phyloP scores from a whole-genome alignment of 2,888 invertebrate species.

The Clitarchus hookeri region DNA sequence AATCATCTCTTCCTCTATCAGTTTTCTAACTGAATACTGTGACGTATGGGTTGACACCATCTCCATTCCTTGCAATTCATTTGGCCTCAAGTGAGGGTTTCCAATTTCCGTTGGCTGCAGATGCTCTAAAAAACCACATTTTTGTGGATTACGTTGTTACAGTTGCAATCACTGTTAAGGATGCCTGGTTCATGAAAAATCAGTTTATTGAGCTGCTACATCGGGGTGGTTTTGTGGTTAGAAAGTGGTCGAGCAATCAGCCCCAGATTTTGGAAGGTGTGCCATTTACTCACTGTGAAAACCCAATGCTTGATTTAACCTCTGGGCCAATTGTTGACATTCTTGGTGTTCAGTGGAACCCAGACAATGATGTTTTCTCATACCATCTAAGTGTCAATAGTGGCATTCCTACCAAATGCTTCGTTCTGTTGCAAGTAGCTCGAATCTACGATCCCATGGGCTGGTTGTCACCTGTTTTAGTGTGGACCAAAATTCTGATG shows the following conservation, averaged over 20 bases:
- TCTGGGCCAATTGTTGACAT: not conserved
- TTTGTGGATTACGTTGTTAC: not conserved
- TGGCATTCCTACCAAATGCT: not conserved
- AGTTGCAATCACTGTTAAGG: not conserved
- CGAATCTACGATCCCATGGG: not conserved
- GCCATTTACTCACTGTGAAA: not conserved
- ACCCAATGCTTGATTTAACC: not conserved
- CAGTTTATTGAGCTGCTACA: not conserved
- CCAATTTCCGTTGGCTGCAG: not conserved
- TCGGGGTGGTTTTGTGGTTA: no score
- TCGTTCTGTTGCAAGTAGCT: not conserved
- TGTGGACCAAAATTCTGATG: not conserved
- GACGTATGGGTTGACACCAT: not conserved
- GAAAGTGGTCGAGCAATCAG: no score
- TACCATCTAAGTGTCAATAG: not conserved
- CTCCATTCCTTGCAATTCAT: not conserved
- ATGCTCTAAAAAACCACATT: not conserved
- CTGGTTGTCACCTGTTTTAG: not conserved
- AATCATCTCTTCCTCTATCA: not conserved
- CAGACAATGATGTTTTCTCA: not conserved
- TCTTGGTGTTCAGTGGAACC: not conserved
- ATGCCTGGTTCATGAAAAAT: not conserved
- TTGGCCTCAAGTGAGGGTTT: not conserved
- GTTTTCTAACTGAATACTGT: not conserved
- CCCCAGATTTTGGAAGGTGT: not conserved